Evolutionary conservation across 2,888 invertebrate genomes (phyloP), one percentile per base, ranked within the genome.

Genomic region (Pollenia amentaria): DNA sequence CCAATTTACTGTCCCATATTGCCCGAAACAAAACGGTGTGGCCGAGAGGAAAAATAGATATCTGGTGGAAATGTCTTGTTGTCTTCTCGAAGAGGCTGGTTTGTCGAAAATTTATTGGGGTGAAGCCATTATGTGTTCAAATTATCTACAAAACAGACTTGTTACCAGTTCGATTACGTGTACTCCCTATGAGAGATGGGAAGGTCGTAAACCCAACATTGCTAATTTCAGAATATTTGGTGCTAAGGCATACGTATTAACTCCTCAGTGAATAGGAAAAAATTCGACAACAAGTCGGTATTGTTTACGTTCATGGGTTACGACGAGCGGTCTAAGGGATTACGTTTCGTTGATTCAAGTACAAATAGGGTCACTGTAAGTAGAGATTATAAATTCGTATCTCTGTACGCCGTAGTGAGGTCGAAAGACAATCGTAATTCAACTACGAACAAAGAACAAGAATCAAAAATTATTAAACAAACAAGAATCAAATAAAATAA

Each of bases 21-120:
- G 85, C 6, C 89, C 90, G 18, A 81, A 90, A 62, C 89, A 90
- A 75, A 90, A 90, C 57, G 90, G 90, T 6, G 40, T 88, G 8
- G 88, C 89, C 9, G 90, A 90, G 69, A 62, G 90, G 40, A 87
- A 88, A 42, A 89, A 89, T 53, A 38, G 89, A 6, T 88, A 88
- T 14, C 73, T 89, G 18, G 76, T 88, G 7, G 89, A 89, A 67
- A 87, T 87, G 87, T 89, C 89, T 53, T 78, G 89, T 12, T 89
- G 90, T 85, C 89, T 91, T 88, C 73, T 91, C 8, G 78, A 88
- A 7, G 89, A 90, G 57, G 88, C 90, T n/a, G 77, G 77, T 29
- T 64, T 90, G 18, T 88, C 55, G 89, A 90, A 82, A 38, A 40
- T 29, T 11, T 88, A 78, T 55, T 88, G 84, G 79, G 81, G 75